Evolutionary conservation across 2,888 invertebrate species (phyloP).

Genomic region (Caenorhabditis sp.): DNA sequence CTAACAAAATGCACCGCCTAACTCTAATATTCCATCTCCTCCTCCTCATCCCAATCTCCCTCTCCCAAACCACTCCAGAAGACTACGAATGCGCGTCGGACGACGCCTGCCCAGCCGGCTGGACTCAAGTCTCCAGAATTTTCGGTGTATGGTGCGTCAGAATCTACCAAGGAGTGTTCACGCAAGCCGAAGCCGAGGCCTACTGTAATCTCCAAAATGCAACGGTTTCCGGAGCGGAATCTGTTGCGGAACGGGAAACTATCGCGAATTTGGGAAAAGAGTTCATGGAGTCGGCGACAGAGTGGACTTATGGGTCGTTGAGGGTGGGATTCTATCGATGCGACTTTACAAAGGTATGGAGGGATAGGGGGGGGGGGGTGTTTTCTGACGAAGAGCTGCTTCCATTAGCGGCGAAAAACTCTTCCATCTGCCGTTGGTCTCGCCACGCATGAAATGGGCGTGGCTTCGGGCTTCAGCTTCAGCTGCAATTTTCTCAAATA

Average conservation of each 20-base stretch:
- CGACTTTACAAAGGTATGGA: background rate
- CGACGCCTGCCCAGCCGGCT: background rate
- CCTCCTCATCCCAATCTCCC: background rate
- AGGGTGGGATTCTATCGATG: background rate
- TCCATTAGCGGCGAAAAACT: too few relatives aligned
- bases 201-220: slow-evolving; percentile 8
- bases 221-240: slow-evolving; percentile 3
- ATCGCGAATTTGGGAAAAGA: background rate
- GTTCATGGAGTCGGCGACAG: background rate
- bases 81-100: background rate
- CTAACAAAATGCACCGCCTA: background rate
- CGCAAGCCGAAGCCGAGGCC: slow-evolving; percentile 3
- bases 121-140: slow-evolving; percentile 12
- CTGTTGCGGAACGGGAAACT: background rate
- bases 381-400: too few relatives aligned
- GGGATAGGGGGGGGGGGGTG: too few relatives aligned
- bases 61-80: background rate
- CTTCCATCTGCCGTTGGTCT: too few relatives aligned
- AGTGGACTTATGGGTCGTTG: background rate
- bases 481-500: too few relatives aligned
- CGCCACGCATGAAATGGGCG: too few relatives aligned
- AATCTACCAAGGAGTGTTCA: slow-evolving; percentile 1
- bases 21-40: background rate
- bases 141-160: slow-evolving; percentile 22
- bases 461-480: too few relatives aligned